These are phyloP conservation scores for Colistium nudipinnis DNA, from an alignment of 2,113 vertebrate species.

Conservation along the genomic window DNA sequence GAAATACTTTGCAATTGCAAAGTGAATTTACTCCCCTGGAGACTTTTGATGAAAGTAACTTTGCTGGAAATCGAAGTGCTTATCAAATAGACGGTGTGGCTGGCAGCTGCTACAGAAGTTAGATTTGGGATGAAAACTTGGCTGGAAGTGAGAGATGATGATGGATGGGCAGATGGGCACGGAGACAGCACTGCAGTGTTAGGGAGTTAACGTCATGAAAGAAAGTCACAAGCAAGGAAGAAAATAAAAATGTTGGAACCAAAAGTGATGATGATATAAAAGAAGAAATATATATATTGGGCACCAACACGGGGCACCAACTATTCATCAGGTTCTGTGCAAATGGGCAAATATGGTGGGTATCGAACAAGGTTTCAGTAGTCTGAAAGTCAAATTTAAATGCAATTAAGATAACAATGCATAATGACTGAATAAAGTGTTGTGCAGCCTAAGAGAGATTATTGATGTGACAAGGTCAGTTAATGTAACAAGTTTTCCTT, in stretches of 20 bases:
- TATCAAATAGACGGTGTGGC: slow-evolving; percentile 58
- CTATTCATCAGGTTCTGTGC: background rate
- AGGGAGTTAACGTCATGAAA: slow-evolving; percentile 16
- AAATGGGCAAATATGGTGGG: too few relatives aligned
- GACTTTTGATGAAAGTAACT: slow-evolving; percentile 71
- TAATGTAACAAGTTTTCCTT: too few relatives aligned
- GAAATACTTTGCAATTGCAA: slow-evolving; percentile 70
- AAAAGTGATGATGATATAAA: too few relatives aligned
- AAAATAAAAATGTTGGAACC: too few relatives aligned
- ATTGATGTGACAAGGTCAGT: too few relatives aligned
- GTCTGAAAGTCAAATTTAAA: background rate
- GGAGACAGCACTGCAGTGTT: slow-evolving; percentile 16
- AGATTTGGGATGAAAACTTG: slow-evolving; percentile 50
- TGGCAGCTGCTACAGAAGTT: slow-evolving; percentile 61
- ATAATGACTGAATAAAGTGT: too few relatives aligned
- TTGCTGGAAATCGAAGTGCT: slow-evolving; percentile 71
- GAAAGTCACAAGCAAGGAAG: background rate
- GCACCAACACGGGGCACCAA: too few relatives aligned
- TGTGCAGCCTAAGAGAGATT: too few relatives aligned
- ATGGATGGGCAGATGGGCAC: slow-evolving; percentile 52
- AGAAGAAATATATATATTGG: too few relatives aligned
- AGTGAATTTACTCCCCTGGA: slow-evolving; percentile 74
- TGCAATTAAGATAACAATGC: background rate
- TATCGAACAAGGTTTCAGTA: background rate
- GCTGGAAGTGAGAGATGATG: slow-evolving; percentile 53